Evolutionary conservation across 1,140 invertebrate species (phyloP), one percentile per base, ranked within the genome.

Genomic region (Leptinotarsa defecta): DNA sequence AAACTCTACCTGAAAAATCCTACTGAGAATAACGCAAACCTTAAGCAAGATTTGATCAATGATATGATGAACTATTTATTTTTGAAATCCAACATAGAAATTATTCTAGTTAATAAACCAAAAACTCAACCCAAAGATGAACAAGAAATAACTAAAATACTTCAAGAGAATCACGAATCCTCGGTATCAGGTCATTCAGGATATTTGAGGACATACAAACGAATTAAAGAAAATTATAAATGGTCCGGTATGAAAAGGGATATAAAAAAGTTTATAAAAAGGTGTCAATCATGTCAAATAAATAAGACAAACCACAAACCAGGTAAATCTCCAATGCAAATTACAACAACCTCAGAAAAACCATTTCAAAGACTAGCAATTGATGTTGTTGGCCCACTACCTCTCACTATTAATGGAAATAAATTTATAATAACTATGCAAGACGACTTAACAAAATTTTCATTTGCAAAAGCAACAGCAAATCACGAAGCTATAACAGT

Each of bases 181-280:
- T 48, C 24, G 13, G 15, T 62, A 71, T 71, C 70, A 15, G 70
- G 70, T 27, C 27, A 27, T 27, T 27, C 27, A 27, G 27, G 27
- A 27, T 27, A 27, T 27, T 27, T 27, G 27, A 27, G 27, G 34
- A 71, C 70, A 15, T 71, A 62, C 52, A 62, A 71, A 22, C 80
- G 80, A 81, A 84, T 86, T 17, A 77, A 82, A 64, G 70, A 81
- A n/a, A 74, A 83, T 24, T 86, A 78, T 73, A 85, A 79, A 77
- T 86, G 84, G 86, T 77, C 81, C 75, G 80, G 80, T 4, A 85
- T 86, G 83, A 84, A 81, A 71, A 68, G 81, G 13, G 80, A 83
- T 67, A 85, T 86, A 13, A 81, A 81, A 73, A 78, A 79, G 19
- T 84, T 82, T 68, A 76, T 85, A 17, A 77, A 82, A 62, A 76